phyloP scores from a whole-genome alignment of 2,113 vertebrate genomes.

The Tragelaphus scriptus region DNA sequence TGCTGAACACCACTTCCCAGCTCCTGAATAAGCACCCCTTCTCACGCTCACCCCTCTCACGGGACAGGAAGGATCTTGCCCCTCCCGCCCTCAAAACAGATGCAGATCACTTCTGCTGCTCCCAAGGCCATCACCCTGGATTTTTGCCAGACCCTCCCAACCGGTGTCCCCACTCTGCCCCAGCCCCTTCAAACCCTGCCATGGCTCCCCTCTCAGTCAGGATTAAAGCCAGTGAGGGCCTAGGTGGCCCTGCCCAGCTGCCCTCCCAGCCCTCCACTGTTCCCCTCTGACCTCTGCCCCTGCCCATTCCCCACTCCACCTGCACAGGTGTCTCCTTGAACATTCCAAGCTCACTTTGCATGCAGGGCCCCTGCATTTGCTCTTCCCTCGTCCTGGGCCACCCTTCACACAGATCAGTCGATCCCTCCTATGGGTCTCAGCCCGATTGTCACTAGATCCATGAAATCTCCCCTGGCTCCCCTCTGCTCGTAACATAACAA shows the following conservation, averaged over 20 bases:
- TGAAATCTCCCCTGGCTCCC: not conserved
- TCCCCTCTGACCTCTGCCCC: not conserved
- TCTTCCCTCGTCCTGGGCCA: no score
- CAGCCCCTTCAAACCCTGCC: not conserved
- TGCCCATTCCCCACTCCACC: fast-evolving
- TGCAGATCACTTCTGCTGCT: fast-evolving
- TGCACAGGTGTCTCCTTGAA: not conserved
- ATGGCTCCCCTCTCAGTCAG: not conserved
- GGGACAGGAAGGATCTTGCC: not conserved
- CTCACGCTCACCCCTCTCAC: fast-evolving
- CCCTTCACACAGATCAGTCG: not conserved
- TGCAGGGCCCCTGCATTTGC: not conserved
- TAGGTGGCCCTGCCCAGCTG: no score
- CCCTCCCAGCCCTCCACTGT: fast-evolving
- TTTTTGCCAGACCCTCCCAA: not conserved
- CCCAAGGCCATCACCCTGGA: not conserved
- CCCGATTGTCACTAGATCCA: not conserved
- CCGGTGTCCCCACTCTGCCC: fast-evolving
- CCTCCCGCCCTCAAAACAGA: not conserved
- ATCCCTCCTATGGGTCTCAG: fast-evolving
- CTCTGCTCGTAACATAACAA: no score
- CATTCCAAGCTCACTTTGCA: not conserved
- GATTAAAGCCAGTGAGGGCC: not conserved
- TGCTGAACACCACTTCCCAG: not conserved
- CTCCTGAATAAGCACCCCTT: fast-evolving